Evolutionary conservation across 2,888 invertebrate species (phyloP).

Genomic region (Aspidapion aeneum): DNA sequence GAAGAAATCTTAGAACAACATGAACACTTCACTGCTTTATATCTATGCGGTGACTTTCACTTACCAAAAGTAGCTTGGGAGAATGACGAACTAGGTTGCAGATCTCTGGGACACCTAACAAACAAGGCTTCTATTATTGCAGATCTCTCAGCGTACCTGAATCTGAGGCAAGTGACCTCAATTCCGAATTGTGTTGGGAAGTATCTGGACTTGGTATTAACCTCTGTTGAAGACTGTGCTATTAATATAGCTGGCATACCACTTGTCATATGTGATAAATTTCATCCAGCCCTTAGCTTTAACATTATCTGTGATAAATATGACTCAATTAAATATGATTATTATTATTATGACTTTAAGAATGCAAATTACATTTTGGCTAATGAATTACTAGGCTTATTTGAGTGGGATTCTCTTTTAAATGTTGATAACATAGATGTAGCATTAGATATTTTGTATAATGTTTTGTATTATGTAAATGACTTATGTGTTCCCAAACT

Average conservation of each 20-base stretch:
- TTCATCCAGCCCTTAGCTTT: background rate
- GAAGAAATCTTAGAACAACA: too few species aligned
- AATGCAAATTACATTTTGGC: background rate
- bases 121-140: too few species aligned
- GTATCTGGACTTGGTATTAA: background rate
- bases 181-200: too few species aligned
- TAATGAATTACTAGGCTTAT: background rate
- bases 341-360: background rate
- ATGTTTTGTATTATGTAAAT: background rate
- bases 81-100: background rate
- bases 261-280: background rate
- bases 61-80: too few species aligned
- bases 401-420: background rate
- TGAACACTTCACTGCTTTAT: background rate
- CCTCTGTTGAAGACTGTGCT: background rate
- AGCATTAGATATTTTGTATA: background rate
- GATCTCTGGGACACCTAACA: background rate
- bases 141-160: background rate
- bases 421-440: background rate
- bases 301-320: background rate
- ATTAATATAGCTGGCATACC: background rate
- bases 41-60: background rate
- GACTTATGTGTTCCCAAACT: background rate
- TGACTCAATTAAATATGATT: background rate
- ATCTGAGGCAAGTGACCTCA: background rate